Evolutionary conservation across 2,888 invertebrate genomes (phyloP), one percentile per base, ranked within the genome.

Genomic region (Adela reaumurella): DNA sequence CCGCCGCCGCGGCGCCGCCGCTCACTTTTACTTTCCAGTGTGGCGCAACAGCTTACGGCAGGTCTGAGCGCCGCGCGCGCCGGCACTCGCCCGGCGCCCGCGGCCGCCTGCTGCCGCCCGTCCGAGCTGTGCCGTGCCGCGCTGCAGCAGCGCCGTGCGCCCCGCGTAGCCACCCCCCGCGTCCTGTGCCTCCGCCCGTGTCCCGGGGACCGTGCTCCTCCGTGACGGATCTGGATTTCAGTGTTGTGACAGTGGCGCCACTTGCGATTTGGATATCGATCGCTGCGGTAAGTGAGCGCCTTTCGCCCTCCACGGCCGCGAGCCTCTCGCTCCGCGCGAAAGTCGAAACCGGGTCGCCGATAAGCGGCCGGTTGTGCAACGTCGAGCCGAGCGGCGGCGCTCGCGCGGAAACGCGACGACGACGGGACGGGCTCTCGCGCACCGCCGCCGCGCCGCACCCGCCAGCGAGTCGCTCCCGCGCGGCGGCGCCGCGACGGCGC

Each of bases 21-120:
- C 69, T 74, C 69, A 78, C 76, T 76, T 78, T 78, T 77, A 78
- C 77, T 79, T 77, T 77, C 76, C 65, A 70, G 67, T 69, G 72
- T 76, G 77, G 72, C 77, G 77, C 76, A 78, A 76, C 70, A 68
- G 70, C 46, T 19, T 35, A 35, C 35, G 35, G 35, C 35, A 35
- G 35, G 35, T 35, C 35, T 35, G 35, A 35, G 35, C 65, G 64
- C 62, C 67, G 68, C 69, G 67, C 70, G 65, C 67, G 69, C 71
- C 64, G 60, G 67, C 65, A 67, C 49, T 46, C 44, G 53, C 51
- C 46, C 67, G 67, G 70, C 74, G 70, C 78, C 76, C 76, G 76
- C 74, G 74, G 69, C 69, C 76, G 76, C 74, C 76, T 76, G 74
- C 70, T 74, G 74, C 76, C 74, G 74, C 74, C 74, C 18, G 18